phyloP scores from a whole-genome alignment of 2,797 vertebrate species.

The Sebastes trivittatus region DNA sequence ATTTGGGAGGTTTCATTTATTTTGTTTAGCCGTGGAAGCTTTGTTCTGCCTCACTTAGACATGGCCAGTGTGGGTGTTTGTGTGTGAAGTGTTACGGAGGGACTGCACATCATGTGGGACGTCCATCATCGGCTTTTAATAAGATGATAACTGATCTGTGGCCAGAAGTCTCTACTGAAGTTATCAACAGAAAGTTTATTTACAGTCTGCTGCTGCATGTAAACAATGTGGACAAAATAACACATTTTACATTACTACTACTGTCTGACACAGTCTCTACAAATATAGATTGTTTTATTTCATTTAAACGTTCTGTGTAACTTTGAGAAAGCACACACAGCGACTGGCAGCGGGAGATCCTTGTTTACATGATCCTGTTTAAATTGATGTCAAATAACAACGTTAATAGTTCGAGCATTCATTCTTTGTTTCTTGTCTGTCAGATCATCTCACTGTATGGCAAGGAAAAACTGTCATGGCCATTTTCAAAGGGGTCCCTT shows the following conservation, averaged over 20 bases:
- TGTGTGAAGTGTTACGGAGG: neutral
- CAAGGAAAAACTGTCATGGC: no score
- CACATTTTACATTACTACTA: neutral
- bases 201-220: no score
- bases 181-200: neutral
- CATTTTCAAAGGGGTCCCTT: rapidly evolving
- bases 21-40: constrained; percentile 14
- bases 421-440: no score
- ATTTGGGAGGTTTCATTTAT: constrained; percentile 33
- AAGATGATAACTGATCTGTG: neutral
- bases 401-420: rapidly evolving
- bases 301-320: no score
- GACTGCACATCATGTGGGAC: constrained; percentile 5
- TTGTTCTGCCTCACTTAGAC: constrained; percentile 32
- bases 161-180: neutral
- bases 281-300: no score
- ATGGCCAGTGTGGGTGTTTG: neutral
- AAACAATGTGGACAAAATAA: neutral
- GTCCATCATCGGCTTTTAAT: constrained; percentile 16
- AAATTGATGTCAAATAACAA: no score
- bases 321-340: no score
- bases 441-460: rapidly evolving
- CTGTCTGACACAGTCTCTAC: no score
- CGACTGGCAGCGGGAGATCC: no score
- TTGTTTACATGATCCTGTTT: no score